Evolutionary conservation across 2,113 vertebrate species (phyloP).

Genomic region (Phylloscopus trochilus): DNA sequence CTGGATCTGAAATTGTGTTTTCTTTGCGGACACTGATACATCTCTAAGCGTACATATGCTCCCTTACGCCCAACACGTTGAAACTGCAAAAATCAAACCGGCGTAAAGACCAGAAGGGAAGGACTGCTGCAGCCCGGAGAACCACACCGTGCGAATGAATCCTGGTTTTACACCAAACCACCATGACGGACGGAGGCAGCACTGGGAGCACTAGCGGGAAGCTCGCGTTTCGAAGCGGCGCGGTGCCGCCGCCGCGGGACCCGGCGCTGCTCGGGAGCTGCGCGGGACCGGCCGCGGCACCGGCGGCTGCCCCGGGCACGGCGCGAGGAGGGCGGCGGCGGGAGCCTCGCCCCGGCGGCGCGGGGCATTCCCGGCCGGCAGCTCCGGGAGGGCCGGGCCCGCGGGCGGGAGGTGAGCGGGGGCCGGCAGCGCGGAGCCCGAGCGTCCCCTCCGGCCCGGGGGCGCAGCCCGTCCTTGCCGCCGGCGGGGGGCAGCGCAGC

Average conservation of each 20-base stretch:
- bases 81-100: rapidly evolving
- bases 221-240: rapidly evolving
- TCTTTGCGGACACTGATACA: background rate
- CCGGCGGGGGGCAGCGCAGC: too few relatives aligned
- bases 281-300: background rate
- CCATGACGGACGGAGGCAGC: rapidly evolving
- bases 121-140: background rate
- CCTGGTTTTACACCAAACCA: rapidly evolving
- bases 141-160: rapidly evolving
- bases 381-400: too few relatives aligned
- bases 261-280: background rate
- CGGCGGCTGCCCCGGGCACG: background rate
- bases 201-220: rapidly evolving
- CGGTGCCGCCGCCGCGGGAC: background rate
- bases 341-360: background rate
- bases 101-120: background rate
- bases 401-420: too few relatives aligned
- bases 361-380: background rate
- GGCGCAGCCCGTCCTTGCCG: too few relatives aligned
- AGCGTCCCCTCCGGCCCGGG: background rate
- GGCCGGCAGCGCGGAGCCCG: too few relatives aligned
- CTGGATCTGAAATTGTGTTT: background rate
- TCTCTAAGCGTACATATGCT: rapidly evolving
- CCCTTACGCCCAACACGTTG: rapidly evolving
- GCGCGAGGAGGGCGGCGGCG: background rate